These are phyloP conservation scores for Colletes gigas DNA, from an alignment of 1,140 invertebrate species.

Conservation along the genomic window DNA sequence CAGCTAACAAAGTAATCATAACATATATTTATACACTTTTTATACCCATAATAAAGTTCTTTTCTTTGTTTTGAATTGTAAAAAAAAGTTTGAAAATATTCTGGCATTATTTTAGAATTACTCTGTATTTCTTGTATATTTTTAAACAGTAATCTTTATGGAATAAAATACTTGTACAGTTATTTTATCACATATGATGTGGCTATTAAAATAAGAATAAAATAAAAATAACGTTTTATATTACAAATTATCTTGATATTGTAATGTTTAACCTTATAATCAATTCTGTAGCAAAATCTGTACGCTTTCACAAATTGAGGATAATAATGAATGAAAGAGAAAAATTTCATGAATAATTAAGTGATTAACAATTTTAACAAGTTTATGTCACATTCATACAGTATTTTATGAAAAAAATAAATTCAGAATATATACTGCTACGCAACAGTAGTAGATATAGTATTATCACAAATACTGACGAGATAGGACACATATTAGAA, in stretches of 20 bases:
- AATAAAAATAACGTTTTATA: constrained; percentile 47
- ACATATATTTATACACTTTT: background rate
- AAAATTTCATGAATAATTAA: background rate
- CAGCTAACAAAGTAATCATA: background rate
- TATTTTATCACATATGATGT: constrained; percentile 52
- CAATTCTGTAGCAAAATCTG: background rate
- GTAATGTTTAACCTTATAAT: background rate
- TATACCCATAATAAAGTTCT: background rate
- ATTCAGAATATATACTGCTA: background rate
- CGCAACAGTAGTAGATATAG: background rate
- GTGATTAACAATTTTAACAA: constrained; percentile 42
- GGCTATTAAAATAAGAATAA: constrained; percentile 36
- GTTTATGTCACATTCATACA: constrained; percentile 25
- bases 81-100: background rate
- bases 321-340: background rate
- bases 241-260: constrained; percentile 6
- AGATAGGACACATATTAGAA: constrained; percentile 3
- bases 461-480: constrained; percentile 10
- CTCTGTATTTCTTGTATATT: constrained; percentile 58
- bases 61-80: background rate
- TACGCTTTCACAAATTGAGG: background rate
- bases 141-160: constrained; percentile 35
- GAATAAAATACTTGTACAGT: constrained; percentile 58
- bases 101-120: constrained; percentile 7
- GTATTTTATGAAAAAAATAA: constrained; percentile 13